These are phyloP conservation scores for Sciurus vulgaris DNA, from an alignment of 2,797 vertebrate species.

Conservation along the genomic window DNA sequence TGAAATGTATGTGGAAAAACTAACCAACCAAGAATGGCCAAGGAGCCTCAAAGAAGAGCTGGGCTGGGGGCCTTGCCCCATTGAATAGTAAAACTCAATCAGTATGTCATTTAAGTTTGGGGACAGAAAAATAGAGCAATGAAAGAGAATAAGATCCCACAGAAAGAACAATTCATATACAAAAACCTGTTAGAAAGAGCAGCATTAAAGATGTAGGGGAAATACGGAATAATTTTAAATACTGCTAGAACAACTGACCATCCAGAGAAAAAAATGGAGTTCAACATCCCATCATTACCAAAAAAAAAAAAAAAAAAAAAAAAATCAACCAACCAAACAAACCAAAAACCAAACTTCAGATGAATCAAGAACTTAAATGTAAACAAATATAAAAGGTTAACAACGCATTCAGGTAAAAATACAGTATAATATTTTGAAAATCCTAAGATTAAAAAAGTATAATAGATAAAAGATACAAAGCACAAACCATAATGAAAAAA, in stretches of 20 bases:
- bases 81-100: no score
- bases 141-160: neutral
- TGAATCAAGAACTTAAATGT: conserved; percentile 8
- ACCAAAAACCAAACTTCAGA: neutral
- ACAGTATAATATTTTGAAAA: neutral
- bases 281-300: neutral
- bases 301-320: no score
- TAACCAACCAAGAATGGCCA: neutral
- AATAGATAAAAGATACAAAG: neutral
- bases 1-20: conserved; percentile 1
- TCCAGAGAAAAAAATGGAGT: neutral
- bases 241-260: neutral
- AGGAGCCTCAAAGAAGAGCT: neutral
- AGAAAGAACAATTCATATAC: neutral
- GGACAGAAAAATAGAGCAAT: neutral
- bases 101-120: no score
- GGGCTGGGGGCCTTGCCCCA: no score
- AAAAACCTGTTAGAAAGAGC: neutral
- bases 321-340: neutral
- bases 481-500: neutral
- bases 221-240: neutral
- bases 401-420: neutral
- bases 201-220: neutral
- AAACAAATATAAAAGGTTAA: neutral
- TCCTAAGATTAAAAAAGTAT: neutral